Conservation (phyloP, 2,797 vertebrate genomes). For the Enteromius viviparus region DNA sequence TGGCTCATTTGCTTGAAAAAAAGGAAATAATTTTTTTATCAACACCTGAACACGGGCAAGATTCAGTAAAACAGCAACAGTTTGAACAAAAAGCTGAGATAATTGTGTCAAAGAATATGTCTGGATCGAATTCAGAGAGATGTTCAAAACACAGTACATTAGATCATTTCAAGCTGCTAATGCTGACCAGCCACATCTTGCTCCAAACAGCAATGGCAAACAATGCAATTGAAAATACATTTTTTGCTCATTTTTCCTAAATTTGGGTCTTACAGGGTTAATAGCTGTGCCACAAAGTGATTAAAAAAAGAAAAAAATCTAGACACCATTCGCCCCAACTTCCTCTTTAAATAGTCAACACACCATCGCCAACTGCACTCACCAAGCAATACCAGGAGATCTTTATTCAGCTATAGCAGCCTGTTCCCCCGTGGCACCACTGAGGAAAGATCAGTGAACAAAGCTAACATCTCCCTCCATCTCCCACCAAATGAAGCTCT, state of each 20-base stretch:
- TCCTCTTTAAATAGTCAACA: slow-evolving; percentile 8
- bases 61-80: neutral
- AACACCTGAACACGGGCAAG: neutral
- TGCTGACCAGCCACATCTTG: neutral
- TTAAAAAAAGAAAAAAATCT: neutral
- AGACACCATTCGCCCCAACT: neutral
- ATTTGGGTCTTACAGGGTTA: neutral
- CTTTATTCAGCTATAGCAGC: neutral
- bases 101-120: neutral
- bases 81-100: neutral
- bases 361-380: neutral
- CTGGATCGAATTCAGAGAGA: neutral
- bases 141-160: neutral
- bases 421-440: slow-evolving; percentile 23
- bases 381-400: neutral
- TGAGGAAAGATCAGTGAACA: slow-evolving; percentile 48
- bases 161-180: neutral
- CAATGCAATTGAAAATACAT: neutral
- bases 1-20: too few species aligned
- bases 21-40: too few species aligned
- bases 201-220: neutral
- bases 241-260: too few species aligned
- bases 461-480: slow-evolving; percentile 39
- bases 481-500: slow-evolving; percentile 43
- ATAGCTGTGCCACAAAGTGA: neutral